phyloP scores from a whole-genome alignment of 30 jellyfish, hydroid and myxozoan species.

The Turritopsis dohrnii region DNA sequence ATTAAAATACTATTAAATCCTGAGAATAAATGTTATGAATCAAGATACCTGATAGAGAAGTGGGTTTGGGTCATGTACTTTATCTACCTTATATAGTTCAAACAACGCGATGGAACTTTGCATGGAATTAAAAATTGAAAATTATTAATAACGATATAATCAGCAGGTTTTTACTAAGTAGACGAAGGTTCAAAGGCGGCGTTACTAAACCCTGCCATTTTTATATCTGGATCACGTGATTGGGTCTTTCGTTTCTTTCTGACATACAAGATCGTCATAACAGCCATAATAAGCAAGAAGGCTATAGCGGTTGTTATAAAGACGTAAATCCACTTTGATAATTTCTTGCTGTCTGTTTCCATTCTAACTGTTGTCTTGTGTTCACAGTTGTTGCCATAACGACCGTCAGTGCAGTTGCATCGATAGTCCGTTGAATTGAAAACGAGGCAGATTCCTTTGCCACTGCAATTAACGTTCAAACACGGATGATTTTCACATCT shows the following conservation, averaged over 20 bases:
- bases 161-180: not conserved
- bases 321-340: not conserved
- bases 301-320: not conserved
- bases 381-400: not conserved
- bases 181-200: not conserved
- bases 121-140: too few species aligned
- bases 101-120: too few species aligned
- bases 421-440: not conserved
- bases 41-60: too few species aligned
- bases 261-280: not conserved
- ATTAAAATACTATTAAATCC: too few species aligned
- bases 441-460: not conserved
- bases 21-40: too few species aligned
- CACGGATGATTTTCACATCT: not conserved
- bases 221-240: not conserved
- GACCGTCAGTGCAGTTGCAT: not conserved
- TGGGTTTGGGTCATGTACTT: too few species aligned
- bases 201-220: not conserved
- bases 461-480: not conserved
- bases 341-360: not conserved
- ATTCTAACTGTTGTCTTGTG: not conserved
- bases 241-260: not conserved
- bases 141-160: too few species aligned
- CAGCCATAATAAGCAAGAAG: not conserved
- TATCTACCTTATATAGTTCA: too few species aligned